phyloP scores from a whole-genome alignment of 1,140 invertebrate genomes.

The Solenopsis fugax region DNA sequence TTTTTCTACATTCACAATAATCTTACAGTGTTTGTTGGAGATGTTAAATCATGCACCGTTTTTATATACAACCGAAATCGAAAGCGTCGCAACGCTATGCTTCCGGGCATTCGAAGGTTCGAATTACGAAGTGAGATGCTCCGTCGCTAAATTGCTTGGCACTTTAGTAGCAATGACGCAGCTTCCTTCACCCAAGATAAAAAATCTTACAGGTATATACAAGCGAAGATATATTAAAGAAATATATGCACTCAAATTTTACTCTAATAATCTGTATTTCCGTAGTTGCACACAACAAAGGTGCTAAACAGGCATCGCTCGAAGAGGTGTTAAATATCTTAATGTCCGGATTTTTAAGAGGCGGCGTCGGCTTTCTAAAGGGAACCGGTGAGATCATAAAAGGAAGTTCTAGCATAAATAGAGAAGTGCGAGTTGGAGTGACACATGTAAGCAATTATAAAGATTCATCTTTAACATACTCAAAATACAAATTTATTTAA shows the following conservation, averaged over 20 bases:
- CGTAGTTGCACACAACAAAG: slow-evolving; percentile 88
- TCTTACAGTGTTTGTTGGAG: slow-evolving; percentile 92
- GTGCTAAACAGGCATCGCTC: slow-evolving; percentile 90
- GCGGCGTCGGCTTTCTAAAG: slow-evolving; percentile 98
- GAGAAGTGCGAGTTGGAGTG: slow-evolving; percentile 98
- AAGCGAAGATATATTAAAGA: neutral
- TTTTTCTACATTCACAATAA: slow-evolving; percentile 28
- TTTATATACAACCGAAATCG: slow-evolving; percentile 95
- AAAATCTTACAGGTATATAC: slow-evolving; percentile 84
- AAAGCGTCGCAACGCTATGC: slow-evolving; percentile 95
- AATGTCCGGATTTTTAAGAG: slow-evolving; percentile 97
- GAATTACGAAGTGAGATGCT: slow-evolving; percentile 97
- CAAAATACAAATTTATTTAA: neutral
- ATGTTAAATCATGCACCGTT: slow-evolving; percentile 96
- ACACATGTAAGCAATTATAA: slow-evolving; percentile 91
- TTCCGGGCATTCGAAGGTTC: slow-evolving; percentile 97
- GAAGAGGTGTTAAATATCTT: slow-evolving; percentile 97
- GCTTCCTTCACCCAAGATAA: slow-evolving; percentile 84
- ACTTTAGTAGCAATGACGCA: slow-evolving; percentile 95
- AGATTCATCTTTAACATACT: slow-evolving; percentile 41
- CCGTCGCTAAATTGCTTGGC: slow-evolving; percentile 96
- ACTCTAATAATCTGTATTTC: slow-evolving; percentile 59
- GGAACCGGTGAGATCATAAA: slow-evolving; percentile 98
- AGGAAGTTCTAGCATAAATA: slow-evolving; percentile 95
- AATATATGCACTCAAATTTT: neutral